These are phyloP conservation scores for Pseudorhombus dupliciocellatus DNA, from an alignment of 2,113 vertebrate species.

Conservation along the genomic window DNA sequence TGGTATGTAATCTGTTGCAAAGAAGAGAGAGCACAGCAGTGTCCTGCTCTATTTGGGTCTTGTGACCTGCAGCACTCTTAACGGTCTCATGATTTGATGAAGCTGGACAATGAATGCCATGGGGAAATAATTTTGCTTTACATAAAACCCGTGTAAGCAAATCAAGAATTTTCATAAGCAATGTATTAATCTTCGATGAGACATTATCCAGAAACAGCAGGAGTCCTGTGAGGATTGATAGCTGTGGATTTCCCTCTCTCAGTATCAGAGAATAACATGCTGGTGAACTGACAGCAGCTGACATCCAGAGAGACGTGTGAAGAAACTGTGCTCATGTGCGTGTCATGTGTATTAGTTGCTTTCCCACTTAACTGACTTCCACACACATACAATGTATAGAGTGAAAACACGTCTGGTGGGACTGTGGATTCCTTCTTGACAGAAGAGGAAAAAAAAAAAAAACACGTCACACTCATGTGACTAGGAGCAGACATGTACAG, in stretches of 20 bases:
- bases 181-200: background rate
- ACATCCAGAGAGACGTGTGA: constrained; percentile 36
- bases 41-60: constrained; percentile 37
- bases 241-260: constrained; percentile 36
- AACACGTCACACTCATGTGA: constrained; percentile 17
- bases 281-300: constrained; percentile 20
- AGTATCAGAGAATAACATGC: constrained; percentile 17
- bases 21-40: constrained; percentile 9
- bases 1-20: constrained; percentile 16
- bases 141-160: background rate
- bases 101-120: constrained; percentile 19
- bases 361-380: background rate
- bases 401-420: constrained; percentile 34
- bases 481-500: background rate
- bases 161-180: background rate
- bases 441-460: background rate
- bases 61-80: constrained; percentile 32
- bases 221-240: constrained; percentile 25
- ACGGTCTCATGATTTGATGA: constrained; percentile 37
- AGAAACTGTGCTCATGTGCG: constrained; percentile 22
- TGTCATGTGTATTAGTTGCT: background rate
- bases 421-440: constrained; percentile 25
- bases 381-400: constrained; percentile 3
- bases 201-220: constrained; percentile 10
- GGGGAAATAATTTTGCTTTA: background rate